Evolutionary conservation across 2,113 vertebrate species (phyloP).

Genomic region (Chunga burmeisteri): DNA sequence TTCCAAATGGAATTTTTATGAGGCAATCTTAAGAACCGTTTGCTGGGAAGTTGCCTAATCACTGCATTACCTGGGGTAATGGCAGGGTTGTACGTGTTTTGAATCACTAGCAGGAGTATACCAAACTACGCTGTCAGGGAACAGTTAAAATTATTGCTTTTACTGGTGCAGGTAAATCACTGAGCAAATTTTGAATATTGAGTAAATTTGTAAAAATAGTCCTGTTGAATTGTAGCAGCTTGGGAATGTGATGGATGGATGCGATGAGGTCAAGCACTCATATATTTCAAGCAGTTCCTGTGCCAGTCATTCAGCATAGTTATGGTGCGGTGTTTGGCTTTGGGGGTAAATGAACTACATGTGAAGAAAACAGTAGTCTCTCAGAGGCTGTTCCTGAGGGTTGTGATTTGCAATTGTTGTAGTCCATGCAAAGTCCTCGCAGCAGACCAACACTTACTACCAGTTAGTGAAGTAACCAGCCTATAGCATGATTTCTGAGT

Average conservation of each 20-base stretch:
- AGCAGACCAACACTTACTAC: not conserved
- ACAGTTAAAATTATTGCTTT: not conserved
- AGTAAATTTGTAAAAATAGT: not conserved
- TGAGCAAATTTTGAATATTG: not conserved
- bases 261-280: not conserved
- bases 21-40: not conserved
- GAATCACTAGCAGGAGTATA: not conserved
- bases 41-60: not conserved
- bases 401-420: not conserved
- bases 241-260: not conserved
- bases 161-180: not conserved
- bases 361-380: not conserved
- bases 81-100: not conserved
- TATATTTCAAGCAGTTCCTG: not conserved
- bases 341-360: rapidly evolving
- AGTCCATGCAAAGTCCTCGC: not conserved
- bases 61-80: not conserved
- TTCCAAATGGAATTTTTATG: not conserved
- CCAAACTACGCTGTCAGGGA: not conserved
- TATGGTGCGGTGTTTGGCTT: not conserved
- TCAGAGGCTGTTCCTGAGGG: rapidly evolving
- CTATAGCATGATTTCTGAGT: not conserved
- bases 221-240: not conserved
- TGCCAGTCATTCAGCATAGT: not conserved
- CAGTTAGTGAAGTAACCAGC: not conserved